Percentiles rank a stretch among this genome's conserved stretches.
Evolutionary conservation across 2,888 invertebrate species (phyloP).

Genomic region (Clusia tigrina): DNA sequence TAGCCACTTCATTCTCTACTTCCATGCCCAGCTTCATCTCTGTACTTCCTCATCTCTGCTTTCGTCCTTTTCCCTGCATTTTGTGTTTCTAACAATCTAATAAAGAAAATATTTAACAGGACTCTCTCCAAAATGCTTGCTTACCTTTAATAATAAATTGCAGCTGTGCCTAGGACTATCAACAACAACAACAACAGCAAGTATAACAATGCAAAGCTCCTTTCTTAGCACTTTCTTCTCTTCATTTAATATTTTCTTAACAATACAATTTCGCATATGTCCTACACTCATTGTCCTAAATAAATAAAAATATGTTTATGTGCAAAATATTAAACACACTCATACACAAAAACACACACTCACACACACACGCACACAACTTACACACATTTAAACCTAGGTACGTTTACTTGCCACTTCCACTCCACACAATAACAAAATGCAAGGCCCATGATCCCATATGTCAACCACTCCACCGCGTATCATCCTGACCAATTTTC

Average conservation of each 20-base stretch:
- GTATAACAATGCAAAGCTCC: background rate
- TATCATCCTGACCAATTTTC: constrained; percentile 26
- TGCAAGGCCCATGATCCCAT: background rate
- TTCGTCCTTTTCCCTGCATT: background rate
- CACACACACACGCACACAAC: constrained; percentile 9
- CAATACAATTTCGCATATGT: constrained; percentile 25
- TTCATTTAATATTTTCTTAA: constrained; percentile 45
- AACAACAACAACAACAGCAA: background rate
- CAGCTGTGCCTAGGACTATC: constrained; percentile 44
- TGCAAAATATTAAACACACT: constrained; percentile 60
- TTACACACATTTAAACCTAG: constrained; percentile 37
- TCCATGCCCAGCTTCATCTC: too few relatives aligned
- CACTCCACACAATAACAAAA: constrained; percentile 16
- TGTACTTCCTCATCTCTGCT: background rate
- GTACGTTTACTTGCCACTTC: background rate
- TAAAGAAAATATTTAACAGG: background rate
- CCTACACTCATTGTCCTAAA: constrained; percentile 48
- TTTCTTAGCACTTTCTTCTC: constrained; percentile 28
- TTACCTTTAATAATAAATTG: constrained; percentile 45
- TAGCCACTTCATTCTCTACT: too few relatives aligned
- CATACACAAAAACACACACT: constrained; percentile 26
- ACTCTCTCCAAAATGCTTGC: background rate
- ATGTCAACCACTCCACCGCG: background rate
- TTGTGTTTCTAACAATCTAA: background rate
- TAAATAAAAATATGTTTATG: constrained; percentile 63